Evolutionary conservation across 2,797 vertebrate species (phyloP).

Genomic region (Rallus crepitans): DNA sequence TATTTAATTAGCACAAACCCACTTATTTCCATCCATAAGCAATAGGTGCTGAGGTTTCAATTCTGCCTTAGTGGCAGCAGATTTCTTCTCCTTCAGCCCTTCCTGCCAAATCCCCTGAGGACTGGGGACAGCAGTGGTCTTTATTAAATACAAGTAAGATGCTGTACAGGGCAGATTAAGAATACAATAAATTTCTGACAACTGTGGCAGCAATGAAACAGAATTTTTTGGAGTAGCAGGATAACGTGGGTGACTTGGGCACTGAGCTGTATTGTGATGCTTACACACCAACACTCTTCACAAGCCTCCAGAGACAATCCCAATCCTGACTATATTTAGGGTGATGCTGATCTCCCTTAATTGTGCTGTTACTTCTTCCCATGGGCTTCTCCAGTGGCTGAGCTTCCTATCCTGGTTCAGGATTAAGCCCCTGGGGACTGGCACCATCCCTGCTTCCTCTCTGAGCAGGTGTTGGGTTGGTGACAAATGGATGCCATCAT

Average conservation of each 20-base stretch:
- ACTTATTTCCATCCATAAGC: not conserved
- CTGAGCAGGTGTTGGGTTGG: not conserved
- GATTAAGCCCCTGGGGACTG: not conserved
- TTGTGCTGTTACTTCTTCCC: not conserved
- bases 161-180: not conserved
- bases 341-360: not conserved
- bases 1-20: not conserved
- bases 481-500: not conserved
- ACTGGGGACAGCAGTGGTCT: not conserved
- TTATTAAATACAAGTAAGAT: not conserved
- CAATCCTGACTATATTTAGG: fast-evolving
- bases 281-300: not conserved
- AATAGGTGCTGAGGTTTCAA: not conserved
- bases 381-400: not conserved
- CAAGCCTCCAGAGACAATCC: not conserved
- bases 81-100: not conserved
- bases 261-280: not conserved
- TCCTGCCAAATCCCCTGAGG: not conserved
- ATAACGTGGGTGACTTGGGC: fast-evolving
- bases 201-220: not conserved
- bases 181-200: not conserved
- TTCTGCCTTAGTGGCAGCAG: not conserved
- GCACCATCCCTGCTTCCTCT: fast-evolving
- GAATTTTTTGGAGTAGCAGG: not conserved
- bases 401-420: not conserved